Conservation (phyloP, 2,888 invertebrate species). For the Coleophora deauratella region DNA sequence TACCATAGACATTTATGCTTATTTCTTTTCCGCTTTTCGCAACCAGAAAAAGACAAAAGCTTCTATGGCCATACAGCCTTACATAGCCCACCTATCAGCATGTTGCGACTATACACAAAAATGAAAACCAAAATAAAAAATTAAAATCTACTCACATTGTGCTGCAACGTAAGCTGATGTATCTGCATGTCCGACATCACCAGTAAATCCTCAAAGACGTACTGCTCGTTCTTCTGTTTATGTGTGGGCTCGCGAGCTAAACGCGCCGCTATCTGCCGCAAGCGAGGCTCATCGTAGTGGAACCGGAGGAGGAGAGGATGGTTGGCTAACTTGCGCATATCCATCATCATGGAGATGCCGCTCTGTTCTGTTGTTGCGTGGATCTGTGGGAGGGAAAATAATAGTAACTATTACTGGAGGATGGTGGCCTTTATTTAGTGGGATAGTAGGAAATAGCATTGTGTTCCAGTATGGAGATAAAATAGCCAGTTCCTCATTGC, state of each 20-base stretch:
- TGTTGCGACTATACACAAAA: no score
- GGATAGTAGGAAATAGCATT: no score
- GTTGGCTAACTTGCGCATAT: slow-evolving; percentile 94
- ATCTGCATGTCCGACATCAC: slow-evolving; percentile 95
- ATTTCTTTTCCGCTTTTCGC: no score
- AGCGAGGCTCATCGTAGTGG: slow-evolving; percentile 78
- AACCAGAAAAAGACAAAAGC: no score
- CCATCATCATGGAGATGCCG: slow-evolving; percentile 91
- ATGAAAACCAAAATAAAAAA: background rate
- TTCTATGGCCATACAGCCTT: no score
- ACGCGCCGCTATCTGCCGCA: slow-evolving; percentile 79
- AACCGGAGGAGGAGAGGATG: slow-evolving; percentile 90
- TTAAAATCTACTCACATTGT: slow-evolving; percentile 62
- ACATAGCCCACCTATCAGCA: no score
- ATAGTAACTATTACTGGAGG: no score
- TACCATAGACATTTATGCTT: no score
- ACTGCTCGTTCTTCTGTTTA: slow-evolving; percentile 84
- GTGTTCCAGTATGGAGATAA: no score
- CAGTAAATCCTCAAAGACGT: slow-evolving; percentile 89
- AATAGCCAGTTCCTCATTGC: no score
- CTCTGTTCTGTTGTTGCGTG: slow-evolving; percentile 73
- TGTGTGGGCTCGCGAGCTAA: slow-evolving; percentile 79
- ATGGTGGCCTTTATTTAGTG: no score
- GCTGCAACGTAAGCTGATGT: slow-evolving; percentile 81
- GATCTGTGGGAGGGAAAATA: slow-evolving; percentile 42